phyloP scores from a whole-genome alignment of 2,797 vertebrate species.

The Acrossocheilus fasciatus region DNA sequence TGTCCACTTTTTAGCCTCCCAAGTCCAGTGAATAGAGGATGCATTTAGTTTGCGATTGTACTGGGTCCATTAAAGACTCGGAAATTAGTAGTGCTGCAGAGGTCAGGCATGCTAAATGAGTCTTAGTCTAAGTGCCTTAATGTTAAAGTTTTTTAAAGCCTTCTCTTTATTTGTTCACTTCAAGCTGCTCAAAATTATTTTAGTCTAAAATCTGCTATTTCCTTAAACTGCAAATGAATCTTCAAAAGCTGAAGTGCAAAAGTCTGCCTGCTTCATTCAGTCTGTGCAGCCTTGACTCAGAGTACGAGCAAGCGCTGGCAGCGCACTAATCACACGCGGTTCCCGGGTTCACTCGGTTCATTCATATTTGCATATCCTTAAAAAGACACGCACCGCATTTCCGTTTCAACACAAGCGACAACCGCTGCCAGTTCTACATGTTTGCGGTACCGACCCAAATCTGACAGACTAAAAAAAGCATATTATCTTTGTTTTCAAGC shows the following conservation, averaged over 20 bases:
- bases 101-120: constrained; percentile 69
- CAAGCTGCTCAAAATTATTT: neutral
- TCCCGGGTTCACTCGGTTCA: constrained; percentile 64
- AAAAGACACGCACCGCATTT: constrained; percentile 64
- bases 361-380: constrained; percentile 67
- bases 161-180: constrained; percentile 1
- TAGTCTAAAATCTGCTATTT: neutral
- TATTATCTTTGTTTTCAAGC: constrained; percentile 27
- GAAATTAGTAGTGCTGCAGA: constrained; percentile 72
- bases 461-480: constrained; percentile 40
- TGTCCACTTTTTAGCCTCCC: constrained; percentile 65
- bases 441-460: constrained; percentile 37
- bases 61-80: constrained; percentile 66
- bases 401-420: constrained; percentile 47
- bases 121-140: constrained; percentile 60
- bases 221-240: constrained; percentile 9
- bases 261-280: constrained; percentile 49
- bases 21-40: constrained; percentile 60
- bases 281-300: constrained; percentile 57
- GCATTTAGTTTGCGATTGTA: constrained; percentile 72
- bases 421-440: constrained; percentile 44
- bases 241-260: constrained; percentile 37
- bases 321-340: constrained; percentile 53
- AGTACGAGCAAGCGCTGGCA: constrained; percentile 47
- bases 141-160: constrained; percentile 54